Conservation (phyloP, 2,797 vertebrate genomes). For the Acomys russatus region DNA sequence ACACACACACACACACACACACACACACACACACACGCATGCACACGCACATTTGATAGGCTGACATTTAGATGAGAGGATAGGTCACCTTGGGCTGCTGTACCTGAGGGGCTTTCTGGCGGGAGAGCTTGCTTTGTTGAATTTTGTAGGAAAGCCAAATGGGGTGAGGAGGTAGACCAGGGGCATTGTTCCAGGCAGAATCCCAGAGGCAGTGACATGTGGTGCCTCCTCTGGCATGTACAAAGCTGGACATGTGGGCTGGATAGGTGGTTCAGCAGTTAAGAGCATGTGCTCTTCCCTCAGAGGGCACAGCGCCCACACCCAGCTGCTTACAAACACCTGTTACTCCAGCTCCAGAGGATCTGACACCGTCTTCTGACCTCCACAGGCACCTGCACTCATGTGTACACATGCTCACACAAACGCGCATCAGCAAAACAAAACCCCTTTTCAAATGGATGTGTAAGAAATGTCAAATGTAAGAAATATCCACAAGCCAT, state of each 20-base stretch:
- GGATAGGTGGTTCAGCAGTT: no score
- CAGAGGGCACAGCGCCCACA: no score
- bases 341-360: not conserved
- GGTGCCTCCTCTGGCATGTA: not conserved
- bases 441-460: not conserved
- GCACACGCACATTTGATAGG: no score
- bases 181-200: not conserved
- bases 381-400: not conserved
- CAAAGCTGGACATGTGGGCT: not conserved
- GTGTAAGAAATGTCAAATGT: not conserved
- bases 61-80: not conserved
- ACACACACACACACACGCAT: no score
- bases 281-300: not conserved
- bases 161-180: not conserved
- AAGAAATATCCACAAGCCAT: not conserved
- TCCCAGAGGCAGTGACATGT: not conserved
- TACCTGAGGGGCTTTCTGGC: not conserved
- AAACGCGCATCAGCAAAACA: not conserved
- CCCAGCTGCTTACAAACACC: no score
- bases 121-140: not conserved
- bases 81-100: not conserved
- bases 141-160: not conserved
- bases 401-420: not conserved
- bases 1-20: no score
- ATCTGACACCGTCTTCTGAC: not conserved